Evolutionary conservation across 1,140 invertebrate species (phyloP).

Genomic region (Drosophila nikananu): DNA sequence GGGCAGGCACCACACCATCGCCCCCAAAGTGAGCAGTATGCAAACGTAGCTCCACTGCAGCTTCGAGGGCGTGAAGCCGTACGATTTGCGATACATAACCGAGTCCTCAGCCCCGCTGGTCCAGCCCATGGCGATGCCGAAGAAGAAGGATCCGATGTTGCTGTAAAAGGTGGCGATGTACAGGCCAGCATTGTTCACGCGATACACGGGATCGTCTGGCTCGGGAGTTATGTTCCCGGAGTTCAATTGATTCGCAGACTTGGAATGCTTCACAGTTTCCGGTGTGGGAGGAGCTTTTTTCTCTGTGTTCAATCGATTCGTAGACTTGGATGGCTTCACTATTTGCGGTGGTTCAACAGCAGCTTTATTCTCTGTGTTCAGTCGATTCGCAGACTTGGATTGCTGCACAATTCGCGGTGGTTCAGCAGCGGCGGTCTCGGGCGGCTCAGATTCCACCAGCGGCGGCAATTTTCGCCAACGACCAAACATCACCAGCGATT

Average conservation of each 20-base stretch:
- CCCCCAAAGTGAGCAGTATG: constrained; percentile 72
- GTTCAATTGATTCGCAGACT: background rate
- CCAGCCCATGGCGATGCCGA: constrained; percentile 89
- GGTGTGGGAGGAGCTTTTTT: background rate
- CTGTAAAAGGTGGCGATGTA: constrained; percentile 74
- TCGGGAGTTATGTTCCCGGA: too few species aligned
- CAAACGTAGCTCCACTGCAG: constrained; percentile 44
- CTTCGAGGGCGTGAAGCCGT: constrained; percentile 59
- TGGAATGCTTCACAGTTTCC: background rate
- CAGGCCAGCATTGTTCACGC: constrained; percentile 21
- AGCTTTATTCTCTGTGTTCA: too few species aligned
- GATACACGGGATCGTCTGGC: too few species aligned
- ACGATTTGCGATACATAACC: constrained; percentile 74
- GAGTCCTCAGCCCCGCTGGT: constrained; percentile 87
- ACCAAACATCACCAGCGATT: background rate
- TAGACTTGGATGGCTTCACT: background rate
- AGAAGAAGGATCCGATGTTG: constrained; percentile 87
- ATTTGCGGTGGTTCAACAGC: background rate
- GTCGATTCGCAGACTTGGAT: background rate
- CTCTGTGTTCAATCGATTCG: too few species aligned
- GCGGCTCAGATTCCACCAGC: background rate
- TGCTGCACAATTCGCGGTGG: too few species aligned
- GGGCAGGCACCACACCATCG: constrained; percentile 87
- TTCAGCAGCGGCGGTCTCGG: background rate
- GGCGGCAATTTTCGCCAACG: too few species aligned